Evolutionary conservation across 2,113 vertebrate species (phyloP).

Genomic region (Perca schrenkii): DNA sequence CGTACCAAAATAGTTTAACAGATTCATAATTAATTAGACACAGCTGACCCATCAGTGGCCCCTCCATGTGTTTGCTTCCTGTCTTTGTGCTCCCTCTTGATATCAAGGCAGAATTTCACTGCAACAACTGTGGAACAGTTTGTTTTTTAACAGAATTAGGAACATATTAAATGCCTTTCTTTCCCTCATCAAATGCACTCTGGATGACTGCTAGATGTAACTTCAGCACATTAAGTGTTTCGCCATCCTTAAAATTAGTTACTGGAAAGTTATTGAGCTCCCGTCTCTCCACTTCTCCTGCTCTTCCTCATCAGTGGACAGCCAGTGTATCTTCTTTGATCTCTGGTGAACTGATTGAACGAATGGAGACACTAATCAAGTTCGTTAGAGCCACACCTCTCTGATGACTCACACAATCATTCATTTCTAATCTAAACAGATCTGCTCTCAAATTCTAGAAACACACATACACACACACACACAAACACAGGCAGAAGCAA

Average conservation of each 20-base stretch:
- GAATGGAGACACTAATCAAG: slow-evolving; percentile 64
- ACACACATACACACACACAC: slow-evolving; percentile 19
- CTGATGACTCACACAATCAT: slow-evolving; percentile 54
- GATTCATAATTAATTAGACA: slow-evolving; percentile 72
- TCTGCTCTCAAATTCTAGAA: slow-evolving; percentile 45
- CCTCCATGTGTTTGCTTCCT: slow-evolving; percentile 48
- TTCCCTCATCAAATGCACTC: slow-evolving; percentile 6
- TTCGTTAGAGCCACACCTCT: slow-evolving; percentile 53
- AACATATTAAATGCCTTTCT: slow-evolving; percentile 20
- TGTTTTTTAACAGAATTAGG: slow-evolving; percentile 23
- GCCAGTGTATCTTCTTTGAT: slow-evolving; percentile 40
- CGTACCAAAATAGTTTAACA: slow-evolving; percentile 42
- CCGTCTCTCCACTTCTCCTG: not conserved
- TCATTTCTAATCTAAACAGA: slow-evolving; percentile 63
- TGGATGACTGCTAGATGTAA: slow-evolving; percentile 24
- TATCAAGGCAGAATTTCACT: slow-evolving; percentile 17
- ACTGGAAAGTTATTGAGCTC: slow-evolving; percentile 1
- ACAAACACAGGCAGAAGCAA: slow-evolving; percentile 24
- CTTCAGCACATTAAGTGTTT: slow-evolving; percentile 30
- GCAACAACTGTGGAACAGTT: not conserved
- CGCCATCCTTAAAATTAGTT: slow-evolving; percentile 33
- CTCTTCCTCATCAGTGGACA: slow-evolving; percentile 10
- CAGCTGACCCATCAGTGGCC: slow-evolving; percentile 54
- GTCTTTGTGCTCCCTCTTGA: slow-evolving; percentile 33
- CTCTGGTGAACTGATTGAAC: slow-evolving; percentile 57